Evolutionary conservation across 2,888 invertebrate species (phyloP).

Genomic region (Ennomos erosarius): DNA sequence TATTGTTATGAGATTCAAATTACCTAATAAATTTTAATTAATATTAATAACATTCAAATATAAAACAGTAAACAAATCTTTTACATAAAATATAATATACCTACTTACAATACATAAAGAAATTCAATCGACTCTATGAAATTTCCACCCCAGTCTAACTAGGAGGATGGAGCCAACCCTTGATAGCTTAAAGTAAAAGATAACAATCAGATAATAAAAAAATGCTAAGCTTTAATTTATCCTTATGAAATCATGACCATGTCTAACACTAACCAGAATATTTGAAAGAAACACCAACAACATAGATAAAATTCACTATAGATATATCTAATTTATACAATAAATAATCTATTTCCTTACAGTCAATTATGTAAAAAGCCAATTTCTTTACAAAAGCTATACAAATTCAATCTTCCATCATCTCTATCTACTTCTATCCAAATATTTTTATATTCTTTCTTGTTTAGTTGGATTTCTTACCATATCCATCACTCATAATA

Average conservation of each 20-base stretch:
- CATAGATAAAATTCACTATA: slow-evolving; percentile 26
- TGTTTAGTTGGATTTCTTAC: background rate
- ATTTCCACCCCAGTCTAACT: slow-evolving; percentile 41
- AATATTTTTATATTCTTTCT: slow-evolving; percentile 9
- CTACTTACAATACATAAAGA: slow-evolving; percentile 3
- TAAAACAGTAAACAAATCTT: slow-evolving; percentile 26
- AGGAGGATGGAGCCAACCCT: slow-evolving; percentile 55
- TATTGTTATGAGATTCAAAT: slow-evolving; percentile 50
- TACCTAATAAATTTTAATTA: slow-evolving; percentile 43
- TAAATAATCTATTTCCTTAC: slow-evolving; percentile 13
- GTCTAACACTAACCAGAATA: slow-evolving; percentile 2
- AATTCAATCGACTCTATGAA: slow-evolving; percentile 27
- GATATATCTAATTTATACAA: background rate
- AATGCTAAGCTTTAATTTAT: background rate
- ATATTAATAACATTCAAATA: slow-evolving; percentile 28
- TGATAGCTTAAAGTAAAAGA: slow-evolving; percentile 14
- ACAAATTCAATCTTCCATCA: slow-evolving; percentile 36
- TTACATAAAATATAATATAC: slow-evolving; percentile 5
- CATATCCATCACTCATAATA: background rate
- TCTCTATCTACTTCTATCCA: slow-evolving; percentile 26
- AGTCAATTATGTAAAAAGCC: slow-evolving; percentile 46
- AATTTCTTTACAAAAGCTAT: slow-evolving; percentile 63
- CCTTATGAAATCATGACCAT: background rate
- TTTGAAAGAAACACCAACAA: slow-evolving; percentile 11
- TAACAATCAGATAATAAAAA: background rate